Evolutionary conservation across 2,113 vertebrate genomes (phyloP).

Genomic region (Apeltes quadracus): DNA sequence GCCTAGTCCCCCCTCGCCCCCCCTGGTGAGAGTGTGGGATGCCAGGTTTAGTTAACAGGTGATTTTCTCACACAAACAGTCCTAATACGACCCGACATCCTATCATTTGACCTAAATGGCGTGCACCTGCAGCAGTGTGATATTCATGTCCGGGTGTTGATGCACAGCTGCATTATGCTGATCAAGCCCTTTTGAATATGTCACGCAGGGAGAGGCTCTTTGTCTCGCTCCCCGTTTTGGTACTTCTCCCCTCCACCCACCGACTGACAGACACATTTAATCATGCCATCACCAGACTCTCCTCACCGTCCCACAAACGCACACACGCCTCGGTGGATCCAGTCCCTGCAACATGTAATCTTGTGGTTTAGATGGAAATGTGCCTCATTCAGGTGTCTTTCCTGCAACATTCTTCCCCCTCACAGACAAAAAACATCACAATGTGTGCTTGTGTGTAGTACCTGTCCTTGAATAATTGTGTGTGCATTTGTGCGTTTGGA

Average conservation of each 20-base stretch:
- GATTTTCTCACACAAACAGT: background rate
- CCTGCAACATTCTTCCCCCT: slow-evolving; percentile 28
- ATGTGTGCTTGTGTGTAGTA: slow-evolving; percentile 1
- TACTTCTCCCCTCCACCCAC: slow-evolving; percentile 27
- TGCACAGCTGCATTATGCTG: slow-evolving; percentile 28
- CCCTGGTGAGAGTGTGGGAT: slow-evolving; percentile 15
- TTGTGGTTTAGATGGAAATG: slow-evolving; percentile 64
- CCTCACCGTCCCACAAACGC: slow-evolving; percentile 12
- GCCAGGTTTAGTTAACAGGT: slow-evolving; percentile 31
- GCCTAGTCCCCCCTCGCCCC: background rate
- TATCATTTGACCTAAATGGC: background rate
- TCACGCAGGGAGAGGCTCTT: slow-evolving; percentile 20
- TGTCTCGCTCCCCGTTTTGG: background rate
- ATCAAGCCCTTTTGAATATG: slow-evolving; percentile 23
- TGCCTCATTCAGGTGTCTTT: slow-evolving; percentile 43
- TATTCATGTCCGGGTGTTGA: slow-evolving; percentile 9
- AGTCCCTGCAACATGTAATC: slow-evolving; percentile 52
- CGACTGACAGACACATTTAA: slow-evolving; percentile 65
- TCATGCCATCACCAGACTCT: slow-evolving; percentile 49
- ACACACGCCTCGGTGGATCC: slow-evolving; percentile 18
- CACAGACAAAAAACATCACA: slow-evolving; percentile 24
- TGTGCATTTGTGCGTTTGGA: slow-evolving; percentile 22
- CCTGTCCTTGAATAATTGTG: slow-evolving; percentile 20
- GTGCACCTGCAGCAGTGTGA: background rate
- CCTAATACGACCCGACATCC: background rate